These are phyloP conservation scores for Drosophila ironensis DNA, from an alignment of 1,140 invertebrate species.

Conservation along the genomic window DNA sequence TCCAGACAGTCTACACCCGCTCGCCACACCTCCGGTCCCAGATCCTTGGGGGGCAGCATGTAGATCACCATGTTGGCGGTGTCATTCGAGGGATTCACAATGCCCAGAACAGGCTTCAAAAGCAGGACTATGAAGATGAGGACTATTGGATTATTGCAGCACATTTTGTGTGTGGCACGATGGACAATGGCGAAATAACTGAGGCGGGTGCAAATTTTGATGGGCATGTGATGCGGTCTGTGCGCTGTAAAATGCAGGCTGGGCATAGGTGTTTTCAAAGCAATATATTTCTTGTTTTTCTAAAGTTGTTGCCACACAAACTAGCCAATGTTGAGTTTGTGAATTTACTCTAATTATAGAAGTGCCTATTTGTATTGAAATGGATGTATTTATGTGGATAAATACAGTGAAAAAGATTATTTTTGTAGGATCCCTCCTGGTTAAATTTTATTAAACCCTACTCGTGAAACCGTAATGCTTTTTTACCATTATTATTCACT, in stretches of 20 bases:
- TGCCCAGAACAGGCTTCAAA: constrained; percentile 3
- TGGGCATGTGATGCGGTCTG: constrained; percentile 22
- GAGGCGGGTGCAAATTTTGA: constrained; percentile 11
- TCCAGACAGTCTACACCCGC: constrained; percentile 71
- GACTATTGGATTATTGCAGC: constrained; percentile 10
- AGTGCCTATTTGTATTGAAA: too few species aligned
- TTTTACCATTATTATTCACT: too few species aligned
- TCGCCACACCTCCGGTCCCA: constrained; percentile 52
- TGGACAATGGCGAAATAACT: constrained; percentile 50
- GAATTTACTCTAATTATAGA: too few species aligned
- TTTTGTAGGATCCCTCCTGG: too few species aligned
- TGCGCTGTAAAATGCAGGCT: not conserved
- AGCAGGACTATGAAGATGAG: constrained; percentile 2
- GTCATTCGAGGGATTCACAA: constrained; percentile 66
- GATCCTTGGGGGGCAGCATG: constrained; percentile 50
- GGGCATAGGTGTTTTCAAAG: not conserved
- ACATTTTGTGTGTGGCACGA: constrained; percentile 30
- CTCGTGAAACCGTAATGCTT: too few species aligned
- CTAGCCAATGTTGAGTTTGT: too few species aligned
- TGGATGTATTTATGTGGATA: too few species aligned
- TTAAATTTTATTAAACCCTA: too few species aligned
- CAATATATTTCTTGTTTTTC: too few species aligned
- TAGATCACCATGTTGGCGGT: constrained; percentile 68
- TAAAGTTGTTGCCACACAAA: too few species aligned
- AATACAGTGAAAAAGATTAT: too few species aligned